Conservation (phyloP, 92 coral and sea anemone genomes). For the Phenganax marumi region DNA sequence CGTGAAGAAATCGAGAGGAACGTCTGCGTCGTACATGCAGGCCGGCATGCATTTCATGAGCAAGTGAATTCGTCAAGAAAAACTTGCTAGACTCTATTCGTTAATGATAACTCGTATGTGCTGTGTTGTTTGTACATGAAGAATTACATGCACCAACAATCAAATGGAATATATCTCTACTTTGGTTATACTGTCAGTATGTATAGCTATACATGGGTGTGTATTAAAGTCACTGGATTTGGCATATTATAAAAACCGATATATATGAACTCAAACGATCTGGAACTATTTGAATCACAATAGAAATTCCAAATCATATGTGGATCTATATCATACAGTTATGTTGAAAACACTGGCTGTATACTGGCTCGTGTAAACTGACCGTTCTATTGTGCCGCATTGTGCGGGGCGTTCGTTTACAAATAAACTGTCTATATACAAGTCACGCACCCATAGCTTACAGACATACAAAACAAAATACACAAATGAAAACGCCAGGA, state of each 20-base stretch:
- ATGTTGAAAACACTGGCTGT: not conserved
- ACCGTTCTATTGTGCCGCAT: not conserved
- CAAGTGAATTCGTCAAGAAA: too few relatives aligned
- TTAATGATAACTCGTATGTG: not conserved
- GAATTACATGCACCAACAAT: not conserved
- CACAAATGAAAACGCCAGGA: too few relatives aligned
- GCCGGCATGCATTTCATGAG: too few relatives aligned
- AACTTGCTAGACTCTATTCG: not conserved
- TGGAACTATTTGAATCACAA: not conserved
- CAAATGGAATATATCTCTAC: not conserved
- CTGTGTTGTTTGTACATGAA: not conserved
- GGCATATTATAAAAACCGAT: too few relatives aligned
- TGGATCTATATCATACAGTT: not conserved
- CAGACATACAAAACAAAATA: too few relatives aligned
- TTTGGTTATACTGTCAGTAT: not conserved
- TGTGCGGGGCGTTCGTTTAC: not conserved
- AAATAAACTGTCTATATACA: not conserved
- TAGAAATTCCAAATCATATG: not conserved
- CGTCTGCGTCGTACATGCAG: too few relatives aligned
- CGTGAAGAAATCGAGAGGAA: too few relatives aligned
- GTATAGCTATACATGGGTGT: not conserved
- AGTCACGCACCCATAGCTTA: not conserved
- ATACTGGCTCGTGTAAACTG: constrained; percentile 14
- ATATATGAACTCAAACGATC: not conserved
- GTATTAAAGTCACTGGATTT: not conserved